Base-by-base conservation (phyloP, 1,140 invertebrate genomes). In the Epicauta chinensis region DNA sequence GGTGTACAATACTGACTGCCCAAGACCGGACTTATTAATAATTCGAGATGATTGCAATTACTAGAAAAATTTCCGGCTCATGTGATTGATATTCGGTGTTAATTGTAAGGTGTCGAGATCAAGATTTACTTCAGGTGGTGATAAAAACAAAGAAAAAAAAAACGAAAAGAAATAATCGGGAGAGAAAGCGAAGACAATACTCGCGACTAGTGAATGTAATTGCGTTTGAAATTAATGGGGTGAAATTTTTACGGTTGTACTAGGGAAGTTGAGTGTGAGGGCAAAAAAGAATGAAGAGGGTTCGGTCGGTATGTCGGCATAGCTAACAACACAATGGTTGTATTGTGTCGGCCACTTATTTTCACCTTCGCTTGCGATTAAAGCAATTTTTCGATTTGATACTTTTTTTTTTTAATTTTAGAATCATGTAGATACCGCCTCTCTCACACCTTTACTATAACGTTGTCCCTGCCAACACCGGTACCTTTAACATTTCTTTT, bases 401-500 rank as follows among this genome's bases (percentile, higher is more conserved):
- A 39, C 35, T 55, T 49, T 55, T 54, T 42, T 30, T 30, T 30
- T 30, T 30, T 30, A 10, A 5, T 30, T 5, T 34, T n/a, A 11
- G 3, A 46, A 32, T 37, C 31, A 39, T 38, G 46, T 49, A 36
- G 38, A 49, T 49, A 37, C 39, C 46, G 45, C 46, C 12, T 44
- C 34, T 55, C 53, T 30, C 45, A 43, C 32, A 45, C 14, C 38
- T 41, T 13, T 50, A 39, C 39, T 35, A 38, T 50, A 31, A 44
- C 41, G 43, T 54, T 54, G 52, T 54, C 52, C 52, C 45, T 47
- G 53, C 40, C 47, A 52, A 36, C 50, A 43, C 43, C 54, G 54
- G 54, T 56, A 51, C 54, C 36, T 56, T 56, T 43, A 51, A 51
- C 48, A 51, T 56, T 56, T 56, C 54, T 56, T 51, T 34, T 49